Evolutionary conservation across 2,113 vertebrate genomes (phyloP).

Genomic region (Hoplias malabaricus): DNA sequence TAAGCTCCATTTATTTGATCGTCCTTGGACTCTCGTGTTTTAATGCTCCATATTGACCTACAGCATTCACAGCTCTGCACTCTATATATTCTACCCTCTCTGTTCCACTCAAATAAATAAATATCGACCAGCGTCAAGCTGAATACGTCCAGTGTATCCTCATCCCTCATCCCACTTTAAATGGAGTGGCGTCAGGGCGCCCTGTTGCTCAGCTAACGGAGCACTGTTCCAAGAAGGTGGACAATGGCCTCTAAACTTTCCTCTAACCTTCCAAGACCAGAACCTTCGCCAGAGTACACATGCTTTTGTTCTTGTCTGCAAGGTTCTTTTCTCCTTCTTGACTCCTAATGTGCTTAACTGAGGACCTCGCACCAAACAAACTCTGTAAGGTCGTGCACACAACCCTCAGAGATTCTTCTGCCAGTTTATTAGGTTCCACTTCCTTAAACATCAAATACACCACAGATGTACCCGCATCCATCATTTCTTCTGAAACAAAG

Average conservation of each 20-base stretch:
- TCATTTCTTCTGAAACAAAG: no score
- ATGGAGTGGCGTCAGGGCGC: no score
- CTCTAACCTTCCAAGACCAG: background rate
- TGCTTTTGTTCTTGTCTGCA: background rate
- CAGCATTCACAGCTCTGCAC: background rate
- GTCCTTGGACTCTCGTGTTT: background rate
- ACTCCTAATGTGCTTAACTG: background rate
- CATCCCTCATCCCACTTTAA: no score
- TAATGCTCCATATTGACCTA: background rate
- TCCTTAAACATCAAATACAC: no score
- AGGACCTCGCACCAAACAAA: background rate
- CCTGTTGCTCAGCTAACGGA: background rate
- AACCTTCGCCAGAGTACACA: background rate
- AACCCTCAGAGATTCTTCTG: no score
- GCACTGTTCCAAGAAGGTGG: background rate
- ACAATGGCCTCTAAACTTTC: background rate
- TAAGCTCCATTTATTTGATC: background rate
- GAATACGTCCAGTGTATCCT: background rate
- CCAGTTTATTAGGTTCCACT: no score
- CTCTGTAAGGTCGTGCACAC: no score
- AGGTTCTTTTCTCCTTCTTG: background rate
- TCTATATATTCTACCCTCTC: background rate
- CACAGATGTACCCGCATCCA: no score
- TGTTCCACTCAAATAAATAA: background rate
- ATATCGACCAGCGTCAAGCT: background rate